These are phyloP conservation scores for Parauchenoglanis punctatus DNA, from an alignment of 2,797 vertebrate genomes.

Conservation along the genomic window DNA sequence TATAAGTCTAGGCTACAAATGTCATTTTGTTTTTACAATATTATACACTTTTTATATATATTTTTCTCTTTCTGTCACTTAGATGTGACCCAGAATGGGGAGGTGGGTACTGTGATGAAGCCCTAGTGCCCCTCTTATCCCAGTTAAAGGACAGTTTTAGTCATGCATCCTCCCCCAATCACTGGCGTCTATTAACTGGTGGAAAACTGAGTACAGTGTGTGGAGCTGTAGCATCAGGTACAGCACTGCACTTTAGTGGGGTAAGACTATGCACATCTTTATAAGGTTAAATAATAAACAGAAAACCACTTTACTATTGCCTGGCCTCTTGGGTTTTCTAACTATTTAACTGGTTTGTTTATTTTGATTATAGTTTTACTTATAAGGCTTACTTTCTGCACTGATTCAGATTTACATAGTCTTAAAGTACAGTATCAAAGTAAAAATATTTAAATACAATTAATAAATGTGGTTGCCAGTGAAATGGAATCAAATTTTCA, in stretches of 20 bases:
- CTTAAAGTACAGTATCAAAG: not conserved
- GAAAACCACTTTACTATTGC: not conserved
- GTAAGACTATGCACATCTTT: slow-evolving; percentile 66
- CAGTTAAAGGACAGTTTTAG: slow-evolving; percentile 99
- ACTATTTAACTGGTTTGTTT: not conserved
- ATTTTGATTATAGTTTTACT: not conserved
- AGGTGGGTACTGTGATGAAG: slow-evolving; percentile 91
- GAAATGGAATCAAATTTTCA: not conserved
- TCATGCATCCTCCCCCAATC: slow-evolving; percentile 85
- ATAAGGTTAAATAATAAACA: not conserved
- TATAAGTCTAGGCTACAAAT: not conserved
- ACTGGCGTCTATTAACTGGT: slow-evolving; percentile 92
- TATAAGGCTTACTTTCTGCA: not conserved
- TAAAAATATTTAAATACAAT: not conserved
- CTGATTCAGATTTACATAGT: not conserved
- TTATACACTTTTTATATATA: too few relatives aligned
- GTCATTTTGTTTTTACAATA: not conserved
- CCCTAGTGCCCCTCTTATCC: slow-evolving; percentile 81
- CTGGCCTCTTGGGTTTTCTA: not conserved
- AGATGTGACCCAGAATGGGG: slow-evolving; percentile 96
- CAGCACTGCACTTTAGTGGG: slow-evolving; percentile 96
- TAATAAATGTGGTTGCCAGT: not conserved
- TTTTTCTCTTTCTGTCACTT: slow-evolving; percentile 33
- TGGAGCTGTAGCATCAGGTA: slow-evolving; percentile 93
- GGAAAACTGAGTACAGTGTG: slow-evolving; percentile 93